These are phyloP conservation scores for Griposia aprilina DNA, from an alignment of 2,888 invertebrate species.

Conservation along the genomic window DNA sequence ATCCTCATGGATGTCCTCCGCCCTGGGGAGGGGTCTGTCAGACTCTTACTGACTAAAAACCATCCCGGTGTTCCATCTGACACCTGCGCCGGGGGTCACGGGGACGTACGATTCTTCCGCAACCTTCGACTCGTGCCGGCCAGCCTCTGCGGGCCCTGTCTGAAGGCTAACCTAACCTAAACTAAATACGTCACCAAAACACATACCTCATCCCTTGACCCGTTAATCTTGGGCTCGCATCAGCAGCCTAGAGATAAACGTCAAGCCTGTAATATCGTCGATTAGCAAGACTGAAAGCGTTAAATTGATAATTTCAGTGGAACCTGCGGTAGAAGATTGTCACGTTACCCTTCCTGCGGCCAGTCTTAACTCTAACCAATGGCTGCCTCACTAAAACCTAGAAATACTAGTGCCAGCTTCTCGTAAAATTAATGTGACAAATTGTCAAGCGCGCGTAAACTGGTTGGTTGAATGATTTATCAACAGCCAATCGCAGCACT, in stretches of 20 bases:
- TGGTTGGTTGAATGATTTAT: not conserved
- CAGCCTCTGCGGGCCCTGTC: too few species aligned
- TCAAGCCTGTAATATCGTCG: constrained; percentile 76
- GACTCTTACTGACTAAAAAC: too few species aligned
- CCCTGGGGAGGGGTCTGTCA: too few species aligned
- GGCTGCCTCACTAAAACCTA: not conserved
- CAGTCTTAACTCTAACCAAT: not conserved
- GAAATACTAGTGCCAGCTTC: not conserved
- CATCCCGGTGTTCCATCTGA: too few species aligned
- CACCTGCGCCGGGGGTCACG: too few species aligned
- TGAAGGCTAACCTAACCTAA: not conserved
- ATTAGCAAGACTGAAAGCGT: constrained; percentile 71
- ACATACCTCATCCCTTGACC: constrained; percentile 27
- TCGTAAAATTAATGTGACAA: not conserved
- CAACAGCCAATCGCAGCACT: not conserved
- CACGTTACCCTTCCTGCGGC: not conserved
- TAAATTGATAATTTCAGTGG: not conserved
- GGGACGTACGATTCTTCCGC: too few species aligned
- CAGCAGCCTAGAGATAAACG: constrained; percentile 66
- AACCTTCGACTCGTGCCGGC: too few species aligned
- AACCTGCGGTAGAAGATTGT: not conserved
- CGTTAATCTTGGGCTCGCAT: constrained; percentile 64
- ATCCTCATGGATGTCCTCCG: too few species aligned
- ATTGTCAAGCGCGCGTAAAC: not conserved
- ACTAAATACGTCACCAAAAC: constrained; percentile 13